phyloP scores from a whole-genome alignment of 1,140 invertebrate genomes.

The Magallana angulata region DNA sequence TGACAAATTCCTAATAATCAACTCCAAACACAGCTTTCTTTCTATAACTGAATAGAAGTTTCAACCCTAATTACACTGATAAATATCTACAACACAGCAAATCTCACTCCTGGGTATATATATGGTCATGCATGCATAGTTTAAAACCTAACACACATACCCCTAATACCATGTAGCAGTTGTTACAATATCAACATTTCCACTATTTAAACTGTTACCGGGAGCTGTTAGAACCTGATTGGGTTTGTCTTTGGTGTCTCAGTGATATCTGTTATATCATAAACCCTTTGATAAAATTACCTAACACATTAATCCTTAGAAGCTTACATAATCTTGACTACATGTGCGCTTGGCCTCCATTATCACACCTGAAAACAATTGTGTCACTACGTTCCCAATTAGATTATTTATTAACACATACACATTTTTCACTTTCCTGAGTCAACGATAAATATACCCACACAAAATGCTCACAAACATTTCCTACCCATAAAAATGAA shows the following conservation, averaged over 20 bases:
- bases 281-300: constrained; percentile 35
- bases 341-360: not conserved
- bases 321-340: constrained; percentile 24
- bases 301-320: constrained; percentile 9
- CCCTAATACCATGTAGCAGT: not conserved
- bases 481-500: not conserved
- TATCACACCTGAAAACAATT: constrained; percentile 11
- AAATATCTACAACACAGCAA: not conserved
- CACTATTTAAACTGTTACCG: constrained; percentile 17
- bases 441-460: not conserved
- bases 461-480: constrained; percentile 15
- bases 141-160: not conserved
- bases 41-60: not conserved
- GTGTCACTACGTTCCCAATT: not conserved
- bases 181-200: constrained; percentile 12
- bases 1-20: not conserved
- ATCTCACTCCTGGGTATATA: not conserved
- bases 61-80: not conserved
- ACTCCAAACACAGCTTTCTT: not conserved
- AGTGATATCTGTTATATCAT: constrained; percentile 25
- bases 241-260: not conserved
- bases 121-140: not conserved
- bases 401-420: not conserved
- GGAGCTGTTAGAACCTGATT: constrained; percentile 11
- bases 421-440: not conserved